Conservation (phyloP, 2,113 vertebrate genomes). For the Leucopsar rothschildi region DNA sequence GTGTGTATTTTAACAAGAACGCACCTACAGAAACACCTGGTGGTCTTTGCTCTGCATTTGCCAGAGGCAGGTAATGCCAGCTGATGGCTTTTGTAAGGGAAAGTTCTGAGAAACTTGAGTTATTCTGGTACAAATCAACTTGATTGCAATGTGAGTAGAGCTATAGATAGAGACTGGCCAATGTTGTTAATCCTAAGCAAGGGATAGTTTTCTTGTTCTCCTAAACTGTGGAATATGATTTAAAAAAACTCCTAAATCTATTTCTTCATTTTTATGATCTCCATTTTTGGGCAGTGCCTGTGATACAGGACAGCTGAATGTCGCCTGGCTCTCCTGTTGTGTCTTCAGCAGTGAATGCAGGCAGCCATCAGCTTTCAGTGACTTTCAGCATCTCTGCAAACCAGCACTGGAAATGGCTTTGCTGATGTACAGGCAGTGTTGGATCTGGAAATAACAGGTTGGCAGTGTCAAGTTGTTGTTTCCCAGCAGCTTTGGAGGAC, state of each 20-base stretch:
- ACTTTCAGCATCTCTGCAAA: not conserved
- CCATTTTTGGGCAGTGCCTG: not conserved
- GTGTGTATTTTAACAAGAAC: not conserved
- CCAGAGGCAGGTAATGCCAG: not conserved
- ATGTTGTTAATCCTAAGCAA: not conserved
- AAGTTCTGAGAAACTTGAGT: not conserved
- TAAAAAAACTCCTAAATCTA: not conserved
- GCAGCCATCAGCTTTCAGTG: not conserved
- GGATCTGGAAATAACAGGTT: not conserved
- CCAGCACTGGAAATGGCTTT: not conserved
- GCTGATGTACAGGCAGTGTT: not conserved
- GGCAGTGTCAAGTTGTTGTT: slow-evolving; percentile 29
- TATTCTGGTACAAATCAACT: not conserved
- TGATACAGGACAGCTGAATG: not conserved
- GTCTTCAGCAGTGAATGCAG: not conserved
- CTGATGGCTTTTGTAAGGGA: not conserved
- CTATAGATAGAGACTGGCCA: not conserved
- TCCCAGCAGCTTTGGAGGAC: slow-evolving; percentile 46
- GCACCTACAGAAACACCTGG: not conserved
- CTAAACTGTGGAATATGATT: not conserved
- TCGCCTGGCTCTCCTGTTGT: not conserved
- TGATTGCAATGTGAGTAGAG: not conserved
- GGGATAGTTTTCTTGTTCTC: not conserved
- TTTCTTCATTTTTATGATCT: not conserved
- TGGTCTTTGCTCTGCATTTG: not conserved